A percentile compares a stretch with the other conserved stretches of the same genome.
These are phyloP conservation scores for Halcyon smyrnensis DNA, from an alignment of 2,797 vertebrate species.

Conservation along the genomic window DNA sequence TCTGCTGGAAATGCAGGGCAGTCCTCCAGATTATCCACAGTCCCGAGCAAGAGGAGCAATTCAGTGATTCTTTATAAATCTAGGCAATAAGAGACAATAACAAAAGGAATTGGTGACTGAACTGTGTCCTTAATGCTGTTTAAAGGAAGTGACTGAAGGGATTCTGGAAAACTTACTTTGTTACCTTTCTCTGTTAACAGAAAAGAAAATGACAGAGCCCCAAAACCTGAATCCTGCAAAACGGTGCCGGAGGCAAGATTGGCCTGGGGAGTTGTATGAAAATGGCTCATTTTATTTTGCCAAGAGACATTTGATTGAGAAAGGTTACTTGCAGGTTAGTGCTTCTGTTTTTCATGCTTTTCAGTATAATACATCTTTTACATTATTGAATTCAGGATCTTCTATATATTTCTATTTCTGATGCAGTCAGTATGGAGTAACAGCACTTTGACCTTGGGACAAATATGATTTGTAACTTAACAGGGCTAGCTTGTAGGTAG, in stretches of 20 bases:
- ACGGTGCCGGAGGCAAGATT: constrained; percentile 91
- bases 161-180: not conserved
- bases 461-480: not conserved
- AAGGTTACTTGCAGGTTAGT: constrained; percentile 86
- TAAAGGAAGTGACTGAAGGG: not conserved
- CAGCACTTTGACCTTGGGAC: not conserved
- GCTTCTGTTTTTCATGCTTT: not conserved
- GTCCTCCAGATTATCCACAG: not conserved
- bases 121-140: not conserved
- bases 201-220: constrained; percentile 80
- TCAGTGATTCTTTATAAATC: not conserved
- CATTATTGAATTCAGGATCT: not conserved
- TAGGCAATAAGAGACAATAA: not conserved
- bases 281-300: constrained; percentile 94
- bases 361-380: not conserved
- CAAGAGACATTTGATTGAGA: constrained; percentile 79
- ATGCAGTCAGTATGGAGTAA: not conserved
- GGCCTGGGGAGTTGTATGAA: constrained; percentile 93
- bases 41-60: not conserved
- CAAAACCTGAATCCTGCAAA: constrained; percentile 86
- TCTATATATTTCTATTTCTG: not conserved
- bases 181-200: constrained; percentile 13
- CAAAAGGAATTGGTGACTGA: not conserved
- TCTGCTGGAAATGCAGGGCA: not conserved
- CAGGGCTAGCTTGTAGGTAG: not conserved